Evolutionary conservation across 1,140 invertebrate species (phyloP), one percentile per base, ranked within the genome.

Genomic region (Lordiphosa stackelbergi): DNA sequence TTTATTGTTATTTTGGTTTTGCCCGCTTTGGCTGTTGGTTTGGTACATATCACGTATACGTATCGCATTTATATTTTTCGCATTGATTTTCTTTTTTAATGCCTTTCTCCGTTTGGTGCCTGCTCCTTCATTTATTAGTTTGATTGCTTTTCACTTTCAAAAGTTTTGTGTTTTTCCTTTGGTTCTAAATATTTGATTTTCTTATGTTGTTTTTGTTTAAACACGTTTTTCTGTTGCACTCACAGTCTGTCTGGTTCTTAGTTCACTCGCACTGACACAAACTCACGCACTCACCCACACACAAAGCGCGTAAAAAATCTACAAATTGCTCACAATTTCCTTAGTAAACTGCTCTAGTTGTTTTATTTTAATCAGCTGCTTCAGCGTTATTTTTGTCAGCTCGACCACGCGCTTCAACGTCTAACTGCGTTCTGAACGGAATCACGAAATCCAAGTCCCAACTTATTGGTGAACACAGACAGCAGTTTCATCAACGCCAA

Each of bases 251-350:
- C 35, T 28, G 37, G 52, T 59, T 48, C 56, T 55, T 61, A 56
- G 63, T 28, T 28, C 47, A 42, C 46, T 49, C 45, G 13, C 53
- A 37, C 48, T 13, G 11, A 48, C 9, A 37, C 35, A 19, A 19
- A 19, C 2, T 19, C 19, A 19, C 19, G 19, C 19, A 19, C 19
- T 34, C 56, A 7, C 56, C 43, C 43, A 35, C 66, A 66, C 48
- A 35, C 41, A 56, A 43, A 49, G 24, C 11, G 71, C 61, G 56
- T 70, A 63, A 63, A 61, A 58, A 64, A 75, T 69, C 66, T 66
- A 75, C 53, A 83, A 81, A 75, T 83, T 83, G 75, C 75, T 81
- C 77, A 81, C 75, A 75, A 83, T 81, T 75, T 81, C 73, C 71
- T 79, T 34, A 60, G 52, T 16, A 59, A 47, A 53, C 54, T 77